phyloP scores from a whole-genome alignment of 2,113 vertebrate species.

The Chaetorhynchus papuensis region DNA sequence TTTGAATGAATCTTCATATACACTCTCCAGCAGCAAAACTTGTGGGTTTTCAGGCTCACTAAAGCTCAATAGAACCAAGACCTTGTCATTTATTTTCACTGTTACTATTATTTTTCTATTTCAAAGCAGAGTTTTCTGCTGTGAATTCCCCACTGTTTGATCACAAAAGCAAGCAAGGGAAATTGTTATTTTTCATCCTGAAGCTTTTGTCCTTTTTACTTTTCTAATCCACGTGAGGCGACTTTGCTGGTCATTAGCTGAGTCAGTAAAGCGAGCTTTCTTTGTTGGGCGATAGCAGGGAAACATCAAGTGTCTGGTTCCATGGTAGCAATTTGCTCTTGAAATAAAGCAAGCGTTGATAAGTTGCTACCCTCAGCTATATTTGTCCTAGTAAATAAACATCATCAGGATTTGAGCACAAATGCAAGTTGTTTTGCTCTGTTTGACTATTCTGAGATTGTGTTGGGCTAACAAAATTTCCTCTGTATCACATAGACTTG shows the following conservation, averaged over 20 bases:
- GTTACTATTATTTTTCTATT: constrained; percentile 38
- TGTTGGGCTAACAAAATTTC: neutral
- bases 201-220: constrained; percentile 57
- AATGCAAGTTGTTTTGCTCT: constrained; percentile 25
- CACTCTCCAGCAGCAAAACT: neutral
- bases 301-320: constrained; percentile 62
- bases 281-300: constrained; percentile 33
- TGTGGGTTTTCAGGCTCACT: constrained; percentile 21
- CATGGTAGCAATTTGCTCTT: constrained; percentile 51
- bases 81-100: constrained; percentile 19
- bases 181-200: constrained; percentile 42
- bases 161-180: constrained; percentile 33
- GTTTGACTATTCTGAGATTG: constrained; percentile 39
- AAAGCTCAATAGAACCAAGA: constrained; percentile 23
- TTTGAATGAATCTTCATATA: neutral
- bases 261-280: constrained; percentile 2
- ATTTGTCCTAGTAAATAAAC: constrained; percentile 65
- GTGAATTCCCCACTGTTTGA: constrained; percentile 4
- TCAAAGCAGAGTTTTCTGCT: constrained; percentile 44
- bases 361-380: constrained; percentile 58
- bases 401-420: constrained; percentile 45
- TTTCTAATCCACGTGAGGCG: constrained; percentile 2
- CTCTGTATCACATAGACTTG: neutral
- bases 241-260: neutral
- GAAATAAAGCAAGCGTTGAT: constrained; percentile 51